Evolutionary conservation across 2,888 invertebrate genomes (phyloP), one percentile per base, ranked within the genome.

Genomic region (Drosophila ezoana): DNA sequence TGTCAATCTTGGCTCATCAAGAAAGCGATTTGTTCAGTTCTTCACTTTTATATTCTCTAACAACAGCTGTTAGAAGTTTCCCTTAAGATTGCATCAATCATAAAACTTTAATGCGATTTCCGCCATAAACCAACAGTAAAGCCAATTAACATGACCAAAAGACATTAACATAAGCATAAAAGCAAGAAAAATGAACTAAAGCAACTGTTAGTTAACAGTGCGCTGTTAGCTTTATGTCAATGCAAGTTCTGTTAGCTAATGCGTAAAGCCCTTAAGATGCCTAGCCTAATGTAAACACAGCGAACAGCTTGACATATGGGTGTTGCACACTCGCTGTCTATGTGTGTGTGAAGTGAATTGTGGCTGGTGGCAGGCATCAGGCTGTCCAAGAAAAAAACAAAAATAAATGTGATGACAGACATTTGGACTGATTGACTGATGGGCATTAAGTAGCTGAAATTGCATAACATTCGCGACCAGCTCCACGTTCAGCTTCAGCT

Each of bases 381-480:
- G 47, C 60, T 73, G 67, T 67, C 61, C 41, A n/a, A 52, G 33
- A 18, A 48, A 18, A 49, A 32, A 51, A 38, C 49, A 44, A 57
- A 61, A 78, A 69, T 64, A 74, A 67, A 76, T 80, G 87, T 60
- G 87, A 74, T 83, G 89, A 88, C 84, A 88, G 87, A 77, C 87
- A 88, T 87, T 75, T 70, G 65, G 81, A 54, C 72, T 78, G 87
- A 88, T 87, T 83, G 87, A 88, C 89, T 88, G 89, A 83, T 88
- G 83, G 87, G 79, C 83, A 72, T 83, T 87, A 87, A 83, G 82
- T 87, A 83, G 88, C 82, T 88, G 40, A 79, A 83, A 87, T 83
- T 87, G 82, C 82, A 83, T 81, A 81, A 87, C 82, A 85, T 81
- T 71, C 68, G 72, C 54, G 52, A 23, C 13, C 32, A 62, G 62